Base-by-base conservation (phyloP, 2,888 invertebrate species). In the Clivina fossor region DNA sequence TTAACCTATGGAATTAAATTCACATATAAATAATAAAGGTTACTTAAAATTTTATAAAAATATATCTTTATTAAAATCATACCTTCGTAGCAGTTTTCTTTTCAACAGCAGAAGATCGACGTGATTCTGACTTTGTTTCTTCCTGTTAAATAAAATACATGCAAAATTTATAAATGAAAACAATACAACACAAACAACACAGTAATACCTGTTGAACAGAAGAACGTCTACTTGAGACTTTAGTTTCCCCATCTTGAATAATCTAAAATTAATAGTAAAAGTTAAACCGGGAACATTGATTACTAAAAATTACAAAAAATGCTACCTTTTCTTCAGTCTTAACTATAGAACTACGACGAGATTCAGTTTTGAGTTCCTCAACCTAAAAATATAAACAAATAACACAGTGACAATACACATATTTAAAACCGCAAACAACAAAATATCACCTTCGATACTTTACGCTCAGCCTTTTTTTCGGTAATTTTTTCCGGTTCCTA, bases 391-490 rank as follows among this genome's bases (percentile, higher is more conserved):
- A 35, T 22, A 19, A 18, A 57, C 41, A 58, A 18, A 40, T 46
- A 16, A 38, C 37, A 20, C 28, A 37, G 18, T 26, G 19, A 24
- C 7, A 4, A 24, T 13, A 13, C n/a, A 43, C 26, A 43, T 2
- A 26, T n/a, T n/a, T n/a, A n/a, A n/a, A 8, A 4, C 13, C 11
- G 26, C 15, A 4, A 26, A 43, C 32, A 33, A 35, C 9, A 20
- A 19, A 50, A 22, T 54, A 55, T n/a, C n/a, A n/a, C 54, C 54
- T 55, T 55, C 11, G 58, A 48, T 61, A 70, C 69, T 35, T 71
- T 72, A 65, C 78, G 76, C 59, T 74, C 74, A 50, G 68, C 65
- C 57, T 77, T 76, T 66, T 78, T 78, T 67, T 78, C 78, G 55
- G 80, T 53, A 41, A 58, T 55, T 59, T 57, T 59, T 63, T 61